Evolutionary conservation across 2,113 vertebrate genomes (phyloP).

Genomic region (Semnornis frantzii): DNA sequence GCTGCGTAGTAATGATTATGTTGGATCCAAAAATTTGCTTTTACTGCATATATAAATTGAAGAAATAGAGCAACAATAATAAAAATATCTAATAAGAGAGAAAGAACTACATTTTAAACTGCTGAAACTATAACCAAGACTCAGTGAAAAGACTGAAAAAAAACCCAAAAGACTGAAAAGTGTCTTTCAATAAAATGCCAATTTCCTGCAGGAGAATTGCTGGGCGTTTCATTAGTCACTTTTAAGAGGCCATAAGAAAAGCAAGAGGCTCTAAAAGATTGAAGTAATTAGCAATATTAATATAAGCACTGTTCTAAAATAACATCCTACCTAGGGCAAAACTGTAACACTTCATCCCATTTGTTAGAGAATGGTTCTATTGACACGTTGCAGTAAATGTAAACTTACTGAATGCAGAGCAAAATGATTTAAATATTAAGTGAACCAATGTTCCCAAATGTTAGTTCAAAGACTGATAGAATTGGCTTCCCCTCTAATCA

Average conservation of each 20-base stretch:
- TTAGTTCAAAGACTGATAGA: slow-evolving; percentile 57
- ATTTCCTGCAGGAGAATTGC: neutral
- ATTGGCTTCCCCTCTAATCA: neutral
- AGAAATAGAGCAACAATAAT: slow-evolving; percentile 9
- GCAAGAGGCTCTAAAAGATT: neutral
- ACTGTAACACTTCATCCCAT: neutral
- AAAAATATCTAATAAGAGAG: neutral
- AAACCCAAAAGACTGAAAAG: neutral
- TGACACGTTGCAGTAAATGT: neutral
- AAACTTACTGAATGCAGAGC: neutral
- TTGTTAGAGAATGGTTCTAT: neutral
- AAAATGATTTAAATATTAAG: slow-evolving; percentile 61
- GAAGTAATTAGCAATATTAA: slow-evolving; percentile 2
- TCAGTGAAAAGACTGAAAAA: neutral
- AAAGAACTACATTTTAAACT: neutral
- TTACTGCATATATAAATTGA: neutral
- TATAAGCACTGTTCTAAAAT: neutral
- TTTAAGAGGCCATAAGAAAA: neutral
- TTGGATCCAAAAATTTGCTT: neutral
- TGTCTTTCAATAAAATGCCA: neutral
- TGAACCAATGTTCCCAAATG: neutral
- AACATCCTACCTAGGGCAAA: neutral
- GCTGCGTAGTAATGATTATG: neutral
- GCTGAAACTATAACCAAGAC: neutral
- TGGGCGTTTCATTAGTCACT: neutral